Base-by-base conservation (phyloP, 2,113 vertebrate genomes). In the Hippocampus barbouri region DNA sequence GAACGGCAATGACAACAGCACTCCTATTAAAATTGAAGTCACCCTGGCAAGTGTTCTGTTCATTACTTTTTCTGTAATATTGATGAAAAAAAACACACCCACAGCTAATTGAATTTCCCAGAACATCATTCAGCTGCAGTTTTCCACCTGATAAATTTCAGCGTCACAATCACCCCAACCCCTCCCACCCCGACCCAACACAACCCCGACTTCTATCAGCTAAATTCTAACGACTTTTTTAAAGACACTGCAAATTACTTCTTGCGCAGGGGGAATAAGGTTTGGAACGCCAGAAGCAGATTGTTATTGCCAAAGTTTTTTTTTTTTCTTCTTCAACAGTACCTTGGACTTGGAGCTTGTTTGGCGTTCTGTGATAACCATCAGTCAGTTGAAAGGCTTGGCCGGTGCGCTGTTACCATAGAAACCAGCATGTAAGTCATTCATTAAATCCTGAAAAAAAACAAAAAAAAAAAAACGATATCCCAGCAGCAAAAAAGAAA, bases 351-450 rank as follows among this genome's bases (percentile, higher is more conserved):
- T 74, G 66, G 70, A 73, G 40, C 79, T 83, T 72, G 70, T 63
- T 77, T 74, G 71, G 76, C 79, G 74, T 81, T 82, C 60, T 51
- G 47, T 18, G 77, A 79, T 78, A 79, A 77, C 79, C 81, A 85
- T 85, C 73, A 62, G 78, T 66, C 78, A 69, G 75, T 79, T 82
- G 49, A 78, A 73, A 75, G 72, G 71, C 68, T 69, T 27, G 0
- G 41, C 73, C 75, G 85, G 74, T 11, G 51, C 69, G 34, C 61
- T 14, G 82, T 85, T 82, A 83, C 86, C 76, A 87, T 87, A 78
- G 83, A 86, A 87, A 88, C 85, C 43, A 67, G 56, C 72, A 75
- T 76, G 53, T 21, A 83, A 74, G 73, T 83, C 79, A 72, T 80
- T 79, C 34, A 75, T 82, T 71, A 82, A 82, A 81, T 85, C 80